Evolutionary conservation across 1,140 invertebrate genomes (phyloP).

Genomic region (Drosophila simulans): DNA sequence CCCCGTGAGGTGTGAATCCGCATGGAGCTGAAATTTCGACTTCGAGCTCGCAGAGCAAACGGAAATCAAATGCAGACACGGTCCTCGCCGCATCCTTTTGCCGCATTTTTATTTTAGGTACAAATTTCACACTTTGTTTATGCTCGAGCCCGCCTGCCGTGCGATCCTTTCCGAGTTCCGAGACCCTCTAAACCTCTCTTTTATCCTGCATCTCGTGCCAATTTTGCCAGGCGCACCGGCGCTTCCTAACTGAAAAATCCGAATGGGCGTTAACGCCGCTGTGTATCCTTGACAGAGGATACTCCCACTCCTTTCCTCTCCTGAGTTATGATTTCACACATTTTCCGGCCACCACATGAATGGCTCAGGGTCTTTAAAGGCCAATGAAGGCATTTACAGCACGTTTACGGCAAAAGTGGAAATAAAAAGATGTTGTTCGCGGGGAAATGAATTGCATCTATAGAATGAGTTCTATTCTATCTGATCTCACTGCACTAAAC

Average conservation of each 20-base stretch:
- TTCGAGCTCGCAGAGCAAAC: slow-evolving; percentile 48
- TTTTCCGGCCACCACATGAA: slow-evolving; percentile 30
- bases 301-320: background rate
- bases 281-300: background rate
- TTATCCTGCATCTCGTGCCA: slow-evolving; percentile 25
- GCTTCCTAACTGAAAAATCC: slow-evolving; percentile 21
- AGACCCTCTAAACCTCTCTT: background rate
- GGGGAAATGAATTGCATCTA: too few species aligned
- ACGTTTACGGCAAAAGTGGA: background rate
- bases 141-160: slow-evolving; percentile 56
- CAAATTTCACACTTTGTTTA: slow-evolving; percentile 80
- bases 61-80: slow-evolving; percentile 79
- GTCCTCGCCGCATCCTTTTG: slow-evolving; percentile 43
- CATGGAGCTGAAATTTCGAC: slow-evolving; percentile 59
- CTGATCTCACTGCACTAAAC: too few species aligned
- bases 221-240: slow-evolving; percentile 34
- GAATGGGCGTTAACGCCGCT: slow-evolving; percentile 39
- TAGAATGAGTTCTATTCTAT: too few species aligned
- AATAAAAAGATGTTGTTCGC: background rate
- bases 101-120: slow-evolving; percentile 80
- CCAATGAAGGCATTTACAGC: slow-evolving; percentile 12
- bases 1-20: slow-evolving; percentile 44
- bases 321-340: slow-evolving; percentile 38
- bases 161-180: slow-evolving; percentile 24
- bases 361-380: slow-evolving; percentile 19